phyloP scores from a whole-genome alignment of 2,888 invertebrate species.

The Melanargia galathea region DNA sequence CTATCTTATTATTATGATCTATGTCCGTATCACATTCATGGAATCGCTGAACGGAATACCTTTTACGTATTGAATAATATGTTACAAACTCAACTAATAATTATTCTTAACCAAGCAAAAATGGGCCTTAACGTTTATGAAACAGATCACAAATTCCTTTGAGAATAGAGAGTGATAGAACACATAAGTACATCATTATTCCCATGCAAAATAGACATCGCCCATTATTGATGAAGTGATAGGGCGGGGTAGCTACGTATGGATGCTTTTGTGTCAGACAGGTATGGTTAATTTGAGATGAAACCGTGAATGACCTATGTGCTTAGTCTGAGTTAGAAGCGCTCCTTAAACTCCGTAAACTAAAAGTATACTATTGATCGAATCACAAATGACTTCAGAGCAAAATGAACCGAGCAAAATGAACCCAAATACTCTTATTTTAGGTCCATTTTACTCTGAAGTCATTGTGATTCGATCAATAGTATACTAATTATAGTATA shows the following conservation, averaged over 20 bases:
- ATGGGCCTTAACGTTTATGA: background rate
- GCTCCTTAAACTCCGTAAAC: too few relatives aligned
- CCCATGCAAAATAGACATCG: slow-evolving; percentile 27
- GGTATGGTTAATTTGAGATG: background rate
- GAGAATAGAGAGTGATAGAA: background rate
- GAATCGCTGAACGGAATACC: slow-evolving; percentile 10
- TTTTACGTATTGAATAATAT: slow-evolving; percentile 6
- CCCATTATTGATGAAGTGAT: slow-evolving; percentile 26
- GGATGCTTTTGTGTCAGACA: slow-evolving; percentile 2
- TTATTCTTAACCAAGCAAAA: background rate
- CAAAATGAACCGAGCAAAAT: too few relatives aligned
- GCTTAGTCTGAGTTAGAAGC: too few relatives aligned
- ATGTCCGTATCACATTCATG: slow-evolving; percentile 9
- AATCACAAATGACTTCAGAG: too few relatives aligned
- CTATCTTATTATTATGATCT: background rate
- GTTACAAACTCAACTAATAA: slow-evolving; percentile 4
- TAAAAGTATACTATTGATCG: too few relatives aligned
- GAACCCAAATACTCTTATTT: too few relatives aligned
- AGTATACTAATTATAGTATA: too few relatives aligned
- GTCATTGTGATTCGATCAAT: too few relatives aligned
- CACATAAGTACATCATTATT: slow-evolving; percentile 24
- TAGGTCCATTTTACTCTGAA: too few relatives aligned
- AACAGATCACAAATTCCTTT: background rate
- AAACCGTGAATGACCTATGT: background rate
- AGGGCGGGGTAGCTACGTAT: slow-evolving; percentile 14